phyloP scores from a whole-genome alignment of 2,797 vertebrate genomes.

The Pangasius macronema region DNA sequence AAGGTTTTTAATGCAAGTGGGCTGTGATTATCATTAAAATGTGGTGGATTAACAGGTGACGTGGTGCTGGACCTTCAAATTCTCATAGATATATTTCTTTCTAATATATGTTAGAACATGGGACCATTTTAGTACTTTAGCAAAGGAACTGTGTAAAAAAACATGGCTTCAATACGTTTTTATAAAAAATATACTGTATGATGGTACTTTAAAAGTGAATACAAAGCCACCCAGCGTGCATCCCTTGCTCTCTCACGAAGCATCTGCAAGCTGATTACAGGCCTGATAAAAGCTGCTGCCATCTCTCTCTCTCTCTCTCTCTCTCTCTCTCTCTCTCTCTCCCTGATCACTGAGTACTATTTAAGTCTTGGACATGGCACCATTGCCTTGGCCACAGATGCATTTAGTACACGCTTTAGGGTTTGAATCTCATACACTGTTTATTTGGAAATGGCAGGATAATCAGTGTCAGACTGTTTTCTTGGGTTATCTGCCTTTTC shows the following conservation, averaged over 20 bases:
- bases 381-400: conserved; percentile 34
- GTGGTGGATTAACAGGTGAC: not conserved
- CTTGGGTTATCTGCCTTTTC: conserved; percentile 8
- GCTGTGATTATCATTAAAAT: not conserved
- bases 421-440: conserved; percentile 29
- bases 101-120: not conserved
- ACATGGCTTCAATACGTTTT: not conserved
- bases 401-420: conserved; percentile 30
- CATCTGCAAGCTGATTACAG: conserved; percentile 45
- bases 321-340: not conserved
- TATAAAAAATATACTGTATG: not conserved
- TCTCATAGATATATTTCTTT: not conserved
- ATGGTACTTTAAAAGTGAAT: not conserved
- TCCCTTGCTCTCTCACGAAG: not conserved
- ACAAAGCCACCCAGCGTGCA: not conserved
- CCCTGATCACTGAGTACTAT: conserved; percentile 35
- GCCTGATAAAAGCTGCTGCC: conserved; percentile 40
- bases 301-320: not conserved
- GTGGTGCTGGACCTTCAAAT: not conserved
- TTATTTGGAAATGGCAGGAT: conserved; percentile 23
- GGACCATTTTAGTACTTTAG: not conserved
- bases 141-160: not conserved
- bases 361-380: conserved; percentile 31
- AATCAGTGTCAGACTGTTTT: conserved; percentile 24
- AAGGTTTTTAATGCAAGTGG: not conserved